Conservation (phyloP, 2,113 vertebrate species). For the Hippocampus comes region DNA sequence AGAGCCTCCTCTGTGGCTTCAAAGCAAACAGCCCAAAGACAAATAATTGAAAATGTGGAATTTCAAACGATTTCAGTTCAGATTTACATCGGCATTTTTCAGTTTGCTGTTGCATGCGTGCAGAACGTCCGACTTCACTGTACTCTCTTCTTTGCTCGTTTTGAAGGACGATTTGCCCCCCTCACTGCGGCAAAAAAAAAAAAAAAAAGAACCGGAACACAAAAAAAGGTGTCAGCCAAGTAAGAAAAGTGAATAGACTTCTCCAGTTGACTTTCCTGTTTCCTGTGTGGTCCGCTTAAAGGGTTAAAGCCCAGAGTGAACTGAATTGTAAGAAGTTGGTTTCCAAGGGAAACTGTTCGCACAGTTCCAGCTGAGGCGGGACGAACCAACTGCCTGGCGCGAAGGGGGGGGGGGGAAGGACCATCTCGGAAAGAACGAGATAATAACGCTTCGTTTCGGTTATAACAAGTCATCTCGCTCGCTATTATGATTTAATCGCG, state of each 20-base stretch:
- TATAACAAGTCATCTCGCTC: neutral
- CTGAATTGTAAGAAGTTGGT: slow-evolving; percentile 86
- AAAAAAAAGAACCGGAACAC: slow-evolving; percentile 19
- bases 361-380: slow-evolving; percentile 82
- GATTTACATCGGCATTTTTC: neutral
- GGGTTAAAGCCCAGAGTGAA: slow-evolving; percentile 83
- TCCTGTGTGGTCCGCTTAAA: slow-evolving; percentile 64
- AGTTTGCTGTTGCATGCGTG: neutral
- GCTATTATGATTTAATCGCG: accelerated
- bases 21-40: no score
- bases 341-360: slow-evolving; percentile 84
- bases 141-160: neutral
- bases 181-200: slow-evolving; percentile 17
- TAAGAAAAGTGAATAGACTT: slow-evolving; percentile 1
- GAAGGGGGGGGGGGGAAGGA: slow-evolving; percentile 34
- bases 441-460: accelerated
- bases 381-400: slow-evolving; percentile 61
- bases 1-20: no score
- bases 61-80: neutral
- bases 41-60: neutral
- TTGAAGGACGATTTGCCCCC: neutral
- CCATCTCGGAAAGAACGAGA: neutral
- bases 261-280: slow-evolving; percentile 32
- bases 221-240: slow-evolving; percentile 15
- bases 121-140: neutral